Evolutionary conservation across 2,888 invertebrate species (phyloP).

Genomic region (Lasius fuliginosus): DNA sequence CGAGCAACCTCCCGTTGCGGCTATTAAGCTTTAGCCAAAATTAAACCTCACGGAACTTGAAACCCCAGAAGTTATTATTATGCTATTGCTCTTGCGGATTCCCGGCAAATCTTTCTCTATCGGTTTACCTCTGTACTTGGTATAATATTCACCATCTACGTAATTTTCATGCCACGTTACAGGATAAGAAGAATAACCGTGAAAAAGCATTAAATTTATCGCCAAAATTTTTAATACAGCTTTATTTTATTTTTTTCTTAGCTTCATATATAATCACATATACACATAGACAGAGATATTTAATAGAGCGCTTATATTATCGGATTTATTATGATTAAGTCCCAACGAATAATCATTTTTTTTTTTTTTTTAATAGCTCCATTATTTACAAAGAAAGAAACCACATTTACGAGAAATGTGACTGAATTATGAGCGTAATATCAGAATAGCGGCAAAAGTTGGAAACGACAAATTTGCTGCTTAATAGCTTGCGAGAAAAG

Average conservation of each 20-base stretch:
- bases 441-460: slow-evolving; percentile 1
- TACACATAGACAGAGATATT: neutral
- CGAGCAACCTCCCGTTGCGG: slow-evolving; percentile 78
- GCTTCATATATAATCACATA: neutral
- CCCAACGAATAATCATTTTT: neutral
- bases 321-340: neutral
- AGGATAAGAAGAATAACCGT: neutral
- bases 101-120: slow-evolving; percentile 26
- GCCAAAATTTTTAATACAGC: slow-evolving; percentile 11
- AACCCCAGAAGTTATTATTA: slow-evolving; percentile 71
- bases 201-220: neutral
- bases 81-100: slow-evolving; percentile 59
- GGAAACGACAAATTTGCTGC: slow-evolving; percentile 31
- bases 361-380: neutral
- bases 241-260: neutral
- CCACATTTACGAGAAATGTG: neutral
- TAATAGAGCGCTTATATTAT: neutral
- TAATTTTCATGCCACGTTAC: slow-evolving; percentile 35
- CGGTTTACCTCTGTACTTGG: slow-evolving; percentile 19
- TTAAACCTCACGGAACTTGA: slow-evolving; percentile 78
- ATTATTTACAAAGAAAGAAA: neutral
- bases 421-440: neutral
- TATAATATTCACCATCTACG: slow-evolving; percentile 30
- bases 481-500: slow-evolving; percentile 59
- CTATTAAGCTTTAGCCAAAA: slow-evolving; percentile 83